Conservation (phyloP, 2,888 invertebrate species). For the Idaea dimidiata region DNA sequence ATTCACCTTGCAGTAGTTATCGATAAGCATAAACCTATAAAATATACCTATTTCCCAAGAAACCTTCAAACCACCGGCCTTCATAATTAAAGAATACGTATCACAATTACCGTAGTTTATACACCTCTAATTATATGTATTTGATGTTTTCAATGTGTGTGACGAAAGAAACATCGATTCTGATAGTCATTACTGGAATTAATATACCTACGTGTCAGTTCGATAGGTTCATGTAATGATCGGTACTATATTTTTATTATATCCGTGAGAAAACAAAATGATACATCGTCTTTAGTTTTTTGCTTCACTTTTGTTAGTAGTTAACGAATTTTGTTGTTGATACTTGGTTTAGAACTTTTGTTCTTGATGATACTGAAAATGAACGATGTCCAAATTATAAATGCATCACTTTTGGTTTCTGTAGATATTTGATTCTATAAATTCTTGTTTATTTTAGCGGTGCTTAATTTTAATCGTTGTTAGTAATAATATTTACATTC, state of each 20-base stretch:
- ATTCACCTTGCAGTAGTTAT: no score
- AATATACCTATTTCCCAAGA: constrained; percentile 22
- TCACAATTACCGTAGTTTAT: constrained; percentile 78
- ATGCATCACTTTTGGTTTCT: not conserved
- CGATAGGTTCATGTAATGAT: constrained; percentile 72
- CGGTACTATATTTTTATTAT: constrained; percentile 68
- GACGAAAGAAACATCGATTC: constrained; percentile 74
- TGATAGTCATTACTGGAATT: constrained; percentile 76
- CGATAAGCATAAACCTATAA: not conserved
- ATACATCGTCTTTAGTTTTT: constrained; percentile 36
- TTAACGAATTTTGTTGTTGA: not conserved
- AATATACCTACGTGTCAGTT: constrained; percentile 79
- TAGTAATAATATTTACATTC: not conserved
- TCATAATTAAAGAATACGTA: constrained; percentile 76
- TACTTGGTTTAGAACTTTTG: no score
- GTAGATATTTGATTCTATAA: no score
- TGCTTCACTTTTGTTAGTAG: constrained; percentile 10
- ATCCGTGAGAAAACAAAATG: constrained; percentile 68
- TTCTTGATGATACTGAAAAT: no score
- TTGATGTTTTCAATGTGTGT: constrained; percentile 77
- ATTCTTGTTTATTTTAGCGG: not conserved
- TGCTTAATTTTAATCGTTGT: not conserved
- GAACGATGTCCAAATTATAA: not conserved
- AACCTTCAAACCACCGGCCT: constrained; percentile 62
- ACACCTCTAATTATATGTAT: constrained; percentile 77